These are phyloP conservation scores for Cyrtodaria siliqua DNA, from an alignment of 2,888 invertebrate species.

Conservation along the genomic window DNA sequence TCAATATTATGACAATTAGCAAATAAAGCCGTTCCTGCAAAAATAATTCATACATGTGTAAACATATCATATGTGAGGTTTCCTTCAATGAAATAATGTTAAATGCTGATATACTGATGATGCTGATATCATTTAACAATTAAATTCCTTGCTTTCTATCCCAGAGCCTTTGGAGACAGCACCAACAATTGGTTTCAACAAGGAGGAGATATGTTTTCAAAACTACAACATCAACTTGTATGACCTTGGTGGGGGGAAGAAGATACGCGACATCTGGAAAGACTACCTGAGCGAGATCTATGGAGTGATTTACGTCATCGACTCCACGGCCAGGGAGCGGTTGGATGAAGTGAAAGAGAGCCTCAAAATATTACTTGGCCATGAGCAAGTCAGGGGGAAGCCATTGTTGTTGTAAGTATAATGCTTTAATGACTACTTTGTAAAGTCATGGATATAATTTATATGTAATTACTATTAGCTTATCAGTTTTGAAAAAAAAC, in stretches of 20 bases:
- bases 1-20: no score
- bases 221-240: constrained; percentile 92
- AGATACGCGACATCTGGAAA: constrained; percentile 98
- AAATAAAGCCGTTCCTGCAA: no score
- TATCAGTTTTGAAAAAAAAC: no score
- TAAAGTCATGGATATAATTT: no score
- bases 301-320: constrained; percentile 98
- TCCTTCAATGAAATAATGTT: no score
- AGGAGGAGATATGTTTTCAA: constrained; percentile 90
- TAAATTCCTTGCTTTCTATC: constrained; percentile 28
- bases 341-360: constrained; percentile 97
- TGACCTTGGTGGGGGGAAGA: constrained; percentile 92
- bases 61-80: no score
- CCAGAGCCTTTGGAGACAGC: constrained; percentile 79
- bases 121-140: no score
- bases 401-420: constrained; percentile 91
- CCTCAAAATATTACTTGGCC: constrained; percentile 91
- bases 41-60: no score
- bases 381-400: constrained; percentile 93
- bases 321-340: constrained; percentile 96
- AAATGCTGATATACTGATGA: no score
- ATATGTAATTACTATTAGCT: no score
- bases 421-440: no score
- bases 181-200: constrained; percentile 95
- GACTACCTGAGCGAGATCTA: constrained; percentile 98